phyloP scores from a whole-genome alignment of 2,888 invertebrate genomes.

The Cyclophora albipunctata region DNA sequence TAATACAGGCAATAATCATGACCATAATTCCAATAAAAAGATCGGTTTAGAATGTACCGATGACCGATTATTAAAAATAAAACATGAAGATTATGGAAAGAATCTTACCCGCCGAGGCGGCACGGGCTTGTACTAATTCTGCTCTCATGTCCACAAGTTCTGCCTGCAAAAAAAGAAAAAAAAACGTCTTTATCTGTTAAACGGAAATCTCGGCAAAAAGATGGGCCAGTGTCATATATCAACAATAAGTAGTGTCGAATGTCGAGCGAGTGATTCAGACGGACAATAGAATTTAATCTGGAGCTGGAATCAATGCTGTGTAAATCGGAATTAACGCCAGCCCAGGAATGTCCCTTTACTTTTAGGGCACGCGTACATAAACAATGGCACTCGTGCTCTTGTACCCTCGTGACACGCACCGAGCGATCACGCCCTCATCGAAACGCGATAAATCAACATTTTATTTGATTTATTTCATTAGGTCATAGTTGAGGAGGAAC shows the following conservation, averaged over 20 bases:
- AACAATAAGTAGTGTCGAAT: slow-evolving; percentile 48
- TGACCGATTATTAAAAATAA: too few species aligned
- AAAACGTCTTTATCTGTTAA: slow-evolving; percentile 23
- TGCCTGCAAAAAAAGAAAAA: slow-evolving; percentile 74
- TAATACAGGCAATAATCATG: too few species aligned
- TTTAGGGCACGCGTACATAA: slow-evolving; percentile 40
- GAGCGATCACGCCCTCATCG: slow-evolving; percentile 15
- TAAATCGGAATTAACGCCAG: slow-evolving; percentile 54
- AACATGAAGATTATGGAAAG: neutral
- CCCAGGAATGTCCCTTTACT: slow-evolving; percentile 9
- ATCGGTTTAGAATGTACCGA: too few species aligned
- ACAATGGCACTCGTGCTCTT: slow-evolving; percentile 53
- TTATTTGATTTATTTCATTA: slow-evolving; percentile 21
- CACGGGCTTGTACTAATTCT: slow-evolving; percentile 82
- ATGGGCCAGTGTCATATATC: slow-evolving; percentile 40
- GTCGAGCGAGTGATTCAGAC: slow-evolving; percentile 40
- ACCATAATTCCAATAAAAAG: too few species aligned
- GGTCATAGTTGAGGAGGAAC: slow-evolving; percentile 15
- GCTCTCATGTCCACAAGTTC: slow-evolving; percentile 85
- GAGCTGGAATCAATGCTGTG: slow-evolving; percentile 41
- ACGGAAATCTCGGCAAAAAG: slow-evolving; percentile 28
- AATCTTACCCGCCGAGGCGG: slow-evolving; percentile 56
- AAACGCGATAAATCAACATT: slow-evolving; percentile 19
- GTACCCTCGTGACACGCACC: slow-evolving; percentile 13
- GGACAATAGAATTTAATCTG: slow-evolving; percentile 55